A percentile compares a stretch with the other conserved stretches of the same genome.
Evolutionary conservation across 2,113 vertebrate species (phyloP).

Genomic region (Cacatua alba): DNA sequence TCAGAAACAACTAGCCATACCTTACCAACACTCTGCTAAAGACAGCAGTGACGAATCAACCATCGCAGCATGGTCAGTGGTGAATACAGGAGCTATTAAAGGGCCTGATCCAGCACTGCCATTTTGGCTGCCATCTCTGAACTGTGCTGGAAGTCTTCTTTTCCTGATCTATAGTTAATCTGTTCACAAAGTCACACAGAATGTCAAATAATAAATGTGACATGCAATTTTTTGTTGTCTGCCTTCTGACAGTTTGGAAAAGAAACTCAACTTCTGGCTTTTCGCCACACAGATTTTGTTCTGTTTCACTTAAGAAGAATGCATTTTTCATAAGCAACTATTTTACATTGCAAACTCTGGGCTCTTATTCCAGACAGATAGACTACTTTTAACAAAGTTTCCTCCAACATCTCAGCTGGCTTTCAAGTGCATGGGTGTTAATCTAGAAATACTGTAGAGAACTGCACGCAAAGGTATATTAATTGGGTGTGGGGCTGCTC

Average conservation of each 20-base stretch:
- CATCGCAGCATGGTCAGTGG: rapidly evolving
- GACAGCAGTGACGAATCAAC: neutral
- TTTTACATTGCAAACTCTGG: slow-evolving; percentile 48
- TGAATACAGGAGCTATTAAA: neutral
- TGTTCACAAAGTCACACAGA: neutral
- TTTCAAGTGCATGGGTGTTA: neutral
- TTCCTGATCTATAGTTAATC: neutral
- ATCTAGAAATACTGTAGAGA: neutral
- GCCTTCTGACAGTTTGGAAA: slow-evolving; percentile 29
- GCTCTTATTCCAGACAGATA: slow-evolving; percentile 26
- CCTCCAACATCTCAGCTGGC: neutral
- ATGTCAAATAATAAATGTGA: slow-evolving; percentile 10
- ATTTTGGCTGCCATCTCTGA: neutral
- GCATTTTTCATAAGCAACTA: slow-evolving; percentile 43
- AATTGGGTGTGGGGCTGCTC: neutral
- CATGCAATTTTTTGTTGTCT: slow-evolving; percentile 23
- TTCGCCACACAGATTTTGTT: neutral
- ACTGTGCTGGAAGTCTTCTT: neutral
- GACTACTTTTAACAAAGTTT: slow-evolving; percentile 36
- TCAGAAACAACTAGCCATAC: neutral
- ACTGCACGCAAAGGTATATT: slow-evolving; percentile 11
- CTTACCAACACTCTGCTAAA: neutral
- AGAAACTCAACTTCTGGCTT: neutral
- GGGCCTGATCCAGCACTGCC: neutral
- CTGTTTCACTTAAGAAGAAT: slow-evolving; percentile 14